These are phyloP conservation scores for Phyllostomus discolor DNA, from an alignment of 2,113 vertebrate species.

Conservation along the genomic window DNA sequence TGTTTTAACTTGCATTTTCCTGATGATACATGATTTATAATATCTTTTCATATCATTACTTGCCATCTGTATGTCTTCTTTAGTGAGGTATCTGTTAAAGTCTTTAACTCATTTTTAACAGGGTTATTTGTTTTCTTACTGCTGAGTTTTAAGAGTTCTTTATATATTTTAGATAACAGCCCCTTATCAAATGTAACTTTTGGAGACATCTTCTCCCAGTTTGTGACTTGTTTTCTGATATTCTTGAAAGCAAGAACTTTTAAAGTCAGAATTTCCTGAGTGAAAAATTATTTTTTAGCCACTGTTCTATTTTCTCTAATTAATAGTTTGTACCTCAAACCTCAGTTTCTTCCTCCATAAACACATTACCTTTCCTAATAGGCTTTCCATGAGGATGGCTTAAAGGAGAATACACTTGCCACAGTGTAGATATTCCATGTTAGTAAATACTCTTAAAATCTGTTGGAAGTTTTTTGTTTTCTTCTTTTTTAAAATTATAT, in stretches of 20 bases:
- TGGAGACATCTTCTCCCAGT: background rate
- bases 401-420: background rate
- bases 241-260: background rate
- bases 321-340: background rate
- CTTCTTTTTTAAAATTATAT: no score
- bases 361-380: background rate
- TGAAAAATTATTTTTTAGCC: background rate
- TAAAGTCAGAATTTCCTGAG: background rate
- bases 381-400: background rate
- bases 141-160: background rate
- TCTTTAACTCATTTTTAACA: no score
- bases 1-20: background rate
- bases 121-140: background rate
- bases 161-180: background rate
- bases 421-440: background rate
- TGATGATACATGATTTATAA: background rate
- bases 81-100: no score
- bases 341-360: background rate
- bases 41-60: no score
- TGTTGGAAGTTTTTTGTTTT: background rate
- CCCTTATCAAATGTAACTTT: background rate
- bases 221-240: background rate
- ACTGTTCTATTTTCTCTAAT: background rate
- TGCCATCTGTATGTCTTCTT: no score
- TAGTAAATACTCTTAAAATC: background rate